phyloP scores from a whole-genome alignment of 2,888 invertebrate species.

The Cancer borealis region DNA sequence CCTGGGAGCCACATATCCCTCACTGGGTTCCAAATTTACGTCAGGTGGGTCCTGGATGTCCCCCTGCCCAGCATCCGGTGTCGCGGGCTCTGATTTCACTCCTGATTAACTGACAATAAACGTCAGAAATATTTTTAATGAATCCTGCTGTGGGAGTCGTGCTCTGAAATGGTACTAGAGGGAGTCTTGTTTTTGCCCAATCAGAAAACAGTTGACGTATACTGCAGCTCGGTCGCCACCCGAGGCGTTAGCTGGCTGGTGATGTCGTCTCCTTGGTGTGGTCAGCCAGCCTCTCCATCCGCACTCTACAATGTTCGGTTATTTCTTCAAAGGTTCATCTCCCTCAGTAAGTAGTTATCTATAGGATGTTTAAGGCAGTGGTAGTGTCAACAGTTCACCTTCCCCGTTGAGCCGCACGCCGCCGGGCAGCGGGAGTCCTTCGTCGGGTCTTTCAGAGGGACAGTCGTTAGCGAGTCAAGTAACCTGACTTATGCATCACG shows the following conservation, averaged over 20 bases:
- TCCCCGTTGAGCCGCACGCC: neutral
- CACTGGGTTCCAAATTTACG: slow-evolving; percentile 49
- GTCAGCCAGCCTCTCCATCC: neutral
- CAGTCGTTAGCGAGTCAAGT: slow-evolving; percentile 22
- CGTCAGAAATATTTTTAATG: slow-evolving; percentile 67
- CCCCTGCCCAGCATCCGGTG: slow-evolving; percentile 56
- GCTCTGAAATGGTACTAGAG: slow-evolving; percentile 56
- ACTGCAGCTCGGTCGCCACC: slow-evolving; percentile 24
- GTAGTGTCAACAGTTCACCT: neutral
- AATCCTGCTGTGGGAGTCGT: slow-evolving; percentile 56
- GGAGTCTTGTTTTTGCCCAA: slow-evolving; percentile 66
- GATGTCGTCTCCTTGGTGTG: neutral
- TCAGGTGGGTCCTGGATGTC: slow-evolving; percentile 46
- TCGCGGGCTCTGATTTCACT: slow-evolving; percentile 62
- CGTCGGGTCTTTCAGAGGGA: neutral
- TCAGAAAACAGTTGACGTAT: slow-evolving; percentile 59
- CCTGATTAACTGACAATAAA: slow-evolving; percentile 69
- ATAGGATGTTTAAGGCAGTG: neutral
- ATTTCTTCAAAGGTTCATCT: neutral
- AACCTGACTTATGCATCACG: slow-evolving; percentile 37
- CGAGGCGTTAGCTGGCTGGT: neutral
- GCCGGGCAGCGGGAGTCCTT: neutral
- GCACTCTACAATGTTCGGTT: neutral
- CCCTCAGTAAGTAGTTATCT: neutral
- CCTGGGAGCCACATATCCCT: slow-evolving; percentile 36